Conservation (phyloP, 2,113 vertebrate genomes). For the Serilophus lunatus region DNA sequence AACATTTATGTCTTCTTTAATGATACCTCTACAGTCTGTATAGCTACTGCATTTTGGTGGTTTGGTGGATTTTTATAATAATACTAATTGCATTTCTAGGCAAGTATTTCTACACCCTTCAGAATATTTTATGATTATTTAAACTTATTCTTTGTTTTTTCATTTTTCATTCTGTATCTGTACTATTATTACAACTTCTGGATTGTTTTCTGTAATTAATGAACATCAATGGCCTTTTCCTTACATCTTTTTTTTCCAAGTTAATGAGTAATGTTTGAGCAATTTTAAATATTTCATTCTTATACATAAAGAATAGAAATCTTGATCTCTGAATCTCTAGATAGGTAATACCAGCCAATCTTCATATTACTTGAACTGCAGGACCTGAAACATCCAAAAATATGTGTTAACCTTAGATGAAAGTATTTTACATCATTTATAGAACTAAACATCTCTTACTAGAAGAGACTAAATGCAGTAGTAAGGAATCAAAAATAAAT, state of each 20-base stretch:
- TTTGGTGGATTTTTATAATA: background rate
- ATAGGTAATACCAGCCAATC: background rate
- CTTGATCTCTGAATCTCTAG: background rate
- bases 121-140: background rate
- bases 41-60: background rate
- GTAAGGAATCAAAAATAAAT: background rate
- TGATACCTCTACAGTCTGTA: background rate
- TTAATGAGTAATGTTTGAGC: background rate
- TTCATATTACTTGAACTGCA: background rate
- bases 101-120: background rate
- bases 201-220: background rate
- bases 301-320: background rate
- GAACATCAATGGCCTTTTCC: background rate
- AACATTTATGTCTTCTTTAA: background rate
- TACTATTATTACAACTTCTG: background rate
- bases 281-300: background rate
- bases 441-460: background rate
- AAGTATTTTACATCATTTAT: background rate
- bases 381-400: background rate
- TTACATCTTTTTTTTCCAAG: background rate
- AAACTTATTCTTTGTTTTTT: background rate
- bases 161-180: background rate
- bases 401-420: background rate
- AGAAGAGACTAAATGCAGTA: background rate
- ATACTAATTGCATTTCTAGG: background rate